Base-by-base conservation (phyloP, 2,113 vertebrate species). In the Pseudorectes ferrugineus region DNA sequence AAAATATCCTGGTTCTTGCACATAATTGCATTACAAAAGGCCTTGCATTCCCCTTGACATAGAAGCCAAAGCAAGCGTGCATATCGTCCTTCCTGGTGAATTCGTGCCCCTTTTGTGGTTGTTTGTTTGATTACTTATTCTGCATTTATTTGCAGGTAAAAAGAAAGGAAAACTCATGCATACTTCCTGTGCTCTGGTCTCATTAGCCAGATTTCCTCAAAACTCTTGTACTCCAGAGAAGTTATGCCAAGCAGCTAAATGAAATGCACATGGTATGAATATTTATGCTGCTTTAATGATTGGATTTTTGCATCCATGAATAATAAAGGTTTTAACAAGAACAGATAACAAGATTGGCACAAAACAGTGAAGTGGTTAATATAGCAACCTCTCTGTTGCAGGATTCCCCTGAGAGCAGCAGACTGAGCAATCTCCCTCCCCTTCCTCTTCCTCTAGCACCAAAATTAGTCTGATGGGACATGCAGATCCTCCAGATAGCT, bases 241-340 rank as follows among this genome's bases (percentile, higher is more conserved):
- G 89, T 97, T 97, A 97, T 97, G 95, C 97, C 96, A 97, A 97
- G 97, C 94, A 85, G 91, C 73, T 97, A 97, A 98, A 97, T 96
- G 85, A 97, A 98, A 97, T 94, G 88, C 94, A 96, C 67, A 92
- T 81, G 85, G 59, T 97, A 98, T 98, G 96, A 98, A 98, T 98
- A 98, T 98, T 98, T 98, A 98, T 98, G 95, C 85, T 97, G 72
- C 74, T 96, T 97, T 98, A 98, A 98, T 97, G 96, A 97, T 93
- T 61, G 63, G 74, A 73, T 92, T 97, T 97, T 97, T 97, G 95
- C 96, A 96, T 96, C 93, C 95, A 97, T 98, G 97, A 98, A 98
- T 98, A 98, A 98, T 97, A 97, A 97, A 96, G 95, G 46, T 93
- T 97, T 97, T 96, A 97, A 97, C 94, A 98, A 96, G 97, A 98